phyloP scores from a whole-genome alignment of 2,888 invertebrate genomes.

The Chaitophorus viminalis region DNA sequence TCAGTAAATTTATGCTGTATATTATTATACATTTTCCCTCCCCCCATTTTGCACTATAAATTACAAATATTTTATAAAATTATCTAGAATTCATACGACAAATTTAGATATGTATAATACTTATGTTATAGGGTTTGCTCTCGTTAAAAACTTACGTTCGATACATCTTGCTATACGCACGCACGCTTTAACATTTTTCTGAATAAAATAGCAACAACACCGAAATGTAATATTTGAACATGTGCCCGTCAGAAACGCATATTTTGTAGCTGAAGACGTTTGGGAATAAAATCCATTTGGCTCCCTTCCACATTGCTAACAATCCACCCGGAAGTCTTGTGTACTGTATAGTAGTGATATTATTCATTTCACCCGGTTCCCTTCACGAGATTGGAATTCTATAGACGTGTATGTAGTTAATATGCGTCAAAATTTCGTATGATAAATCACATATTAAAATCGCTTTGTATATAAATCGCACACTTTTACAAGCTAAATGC shows the following conservation, averaged over 20 bases:
- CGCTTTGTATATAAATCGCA: not conserved
- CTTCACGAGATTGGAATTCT: not conserved
- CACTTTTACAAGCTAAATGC: not conserved
- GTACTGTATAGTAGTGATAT: not conserved
- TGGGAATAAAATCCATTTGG: constrained; percentile 16
- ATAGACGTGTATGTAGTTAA: not conserved
- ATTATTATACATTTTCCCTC: too few species aligned
- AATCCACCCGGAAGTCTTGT: constrained; percentile 21
- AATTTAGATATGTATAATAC: not conserved
- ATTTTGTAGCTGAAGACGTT: constrained; percentile 9
- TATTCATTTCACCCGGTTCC: not conserved
- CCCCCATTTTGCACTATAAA: too few species aligned
- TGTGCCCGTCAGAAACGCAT: constrained; percentile 7
- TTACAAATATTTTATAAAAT: too few species aligned
- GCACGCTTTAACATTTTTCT: not conserved
- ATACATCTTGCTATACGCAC: not conserved
- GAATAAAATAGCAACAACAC: not conserved
- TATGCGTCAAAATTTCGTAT: constrained; percentile 2
- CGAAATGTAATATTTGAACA: constrained; percentile 16
- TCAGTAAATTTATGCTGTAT: too few species aligned
- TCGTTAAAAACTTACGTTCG: not conserved
- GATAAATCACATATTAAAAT: not conserved
- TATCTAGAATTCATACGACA: not conserved
- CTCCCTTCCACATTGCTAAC: constrained; percentile 32
- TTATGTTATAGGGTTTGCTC: too few species aligned